Base-by-base conservation (phyloP, 2,797 vertebrate species). In the Lates japonicus region DNA sequence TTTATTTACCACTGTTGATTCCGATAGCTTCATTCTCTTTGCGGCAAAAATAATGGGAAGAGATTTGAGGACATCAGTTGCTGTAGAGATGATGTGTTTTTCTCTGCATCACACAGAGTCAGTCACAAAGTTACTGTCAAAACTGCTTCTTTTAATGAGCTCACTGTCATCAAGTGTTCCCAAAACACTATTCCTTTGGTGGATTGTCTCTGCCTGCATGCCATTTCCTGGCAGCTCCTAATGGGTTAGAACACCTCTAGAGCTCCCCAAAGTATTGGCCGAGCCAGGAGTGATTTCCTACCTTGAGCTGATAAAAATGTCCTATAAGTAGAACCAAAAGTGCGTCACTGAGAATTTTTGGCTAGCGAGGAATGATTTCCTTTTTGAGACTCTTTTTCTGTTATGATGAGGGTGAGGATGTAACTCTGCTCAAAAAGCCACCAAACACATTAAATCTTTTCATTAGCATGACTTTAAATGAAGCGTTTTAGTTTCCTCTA, bases 401-500 rank as follows among this genome's bases (percentile, higher is more conserved):
- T 51, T 12, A 12, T 22, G n/a, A n/a, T 48, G 46, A 20, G 19
- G 20, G 19, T 48, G 46, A 2, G 19, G 19, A 20, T 51, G 11
- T 22, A 49, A 29, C 6, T 25, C n/a, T 46, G 4, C 29, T 59
- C 16, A 10, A 17, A 31, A 63, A 46, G 13, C 25, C 9, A 25
- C 20, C 41, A 13, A 13, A 48, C 22, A 22, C 25, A 22, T 73
- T 39, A 10, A 60, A 57, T 9, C 22, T 25, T n/a, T 17, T 58
- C 3, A 68, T 68, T 52, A 31, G 16, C 29, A 22, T 51, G 9
- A 57, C 29, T 78, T 62, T 69, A n/a, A 37, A 14, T 20, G 10
- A 10, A 14, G 35, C 70, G 22, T 44, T 65, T 33, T 12, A 39
- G 29, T 67, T 42, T 8, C 16, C 33, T 10, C 7, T 20, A 66